Conservation (phyloP, 2,797 vertebrate species). For the Coilia nasus region DNA sequence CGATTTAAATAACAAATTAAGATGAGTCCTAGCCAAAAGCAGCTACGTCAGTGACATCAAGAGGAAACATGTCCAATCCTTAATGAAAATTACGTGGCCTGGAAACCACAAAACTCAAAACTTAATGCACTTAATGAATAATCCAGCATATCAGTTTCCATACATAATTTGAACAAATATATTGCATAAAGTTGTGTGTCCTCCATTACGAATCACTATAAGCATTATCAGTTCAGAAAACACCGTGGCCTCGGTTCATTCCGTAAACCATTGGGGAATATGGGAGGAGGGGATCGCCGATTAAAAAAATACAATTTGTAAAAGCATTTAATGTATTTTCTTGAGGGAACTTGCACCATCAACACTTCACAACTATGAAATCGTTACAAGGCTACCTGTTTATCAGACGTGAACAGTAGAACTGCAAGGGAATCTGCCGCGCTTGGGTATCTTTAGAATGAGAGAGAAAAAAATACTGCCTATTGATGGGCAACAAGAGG, state of each 20-base stretch:
- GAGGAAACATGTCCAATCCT: neutral
- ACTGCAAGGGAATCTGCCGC: constrained; percentile 20
- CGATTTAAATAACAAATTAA: neutral
- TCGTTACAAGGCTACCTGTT: constrained; percentile 6
- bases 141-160: constrained; percentile 42
- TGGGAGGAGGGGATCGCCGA: neutral
- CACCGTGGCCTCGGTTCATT: constrained; percentile 53
- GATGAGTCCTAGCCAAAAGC: neutral
- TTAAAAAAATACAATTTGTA: neutral
- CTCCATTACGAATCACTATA: constrained; percentile 68
- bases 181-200: constrained; percentile 74
- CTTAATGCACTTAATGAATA: constrained; percentile 40
- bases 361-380: neutral
- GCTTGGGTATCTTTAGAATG: constrained; percentile 5
- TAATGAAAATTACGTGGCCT: neutral
- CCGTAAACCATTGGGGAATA: constrained; percentile 49
- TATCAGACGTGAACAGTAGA: neutral
- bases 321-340: neutral
- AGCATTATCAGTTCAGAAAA: constrained; percentile 68
- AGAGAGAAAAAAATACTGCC: constrained; percentile 25
- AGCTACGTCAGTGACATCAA: neutral
- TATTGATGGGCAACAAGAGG: neutral
- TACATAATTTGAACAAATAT: constrained; percentile 63
- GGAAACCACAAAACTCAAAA: neutral
- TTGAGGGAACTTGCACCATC: neutral